These are phyloP conservation scores for Melanotaenia maccullochi DNA, from an alignment of 2,797 vertebrate species.

Conservation along the genomic window DNA sequence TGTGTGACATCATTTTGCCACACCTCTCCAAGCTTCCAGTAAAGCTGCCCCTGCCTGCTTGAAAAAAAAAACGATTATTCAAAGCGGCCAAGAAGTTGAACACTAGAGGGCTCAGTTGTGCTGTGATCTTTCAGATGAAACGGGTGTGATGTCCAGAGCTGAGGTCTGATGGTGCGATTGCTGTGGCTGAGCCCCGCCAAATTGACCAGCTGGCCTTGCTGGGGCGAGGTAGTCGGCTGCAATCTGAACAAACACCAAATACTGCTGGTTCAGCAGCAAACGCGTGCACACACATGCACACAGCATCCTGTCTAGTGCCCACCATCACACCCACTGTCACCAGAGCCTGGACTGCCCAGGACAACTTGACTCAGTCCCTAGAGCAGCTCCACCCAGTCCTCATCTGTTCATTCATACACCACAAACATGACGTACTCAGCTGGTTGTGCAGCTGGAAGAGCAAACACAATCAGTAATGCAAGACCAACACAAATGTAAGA, in stretches of 20 bases:
- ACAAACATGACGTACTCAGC: constrained; percentile 29
- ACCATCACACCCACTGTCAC: constrained; percentile 34
- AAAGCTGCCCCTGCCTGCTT: constrained; percentile 1
- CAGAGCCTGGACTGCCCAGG: constrained; percentile 29
- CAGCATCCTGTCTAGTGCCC: constrained; percentile 20
- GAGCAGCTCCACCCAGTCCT: constrained; percentile 47
- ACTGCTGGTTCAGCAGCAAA: constrained; percentile 76
- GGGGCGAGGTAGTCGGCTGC: constrained; percentile 42
- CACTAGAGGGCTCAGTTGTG: constrained; percentile 73
- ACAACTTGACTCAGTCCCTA: constrained; percentile 50
- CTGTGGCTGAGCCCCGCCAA: constrained; percentile 49
- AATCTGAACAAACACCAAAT: constrained; percentile 76
- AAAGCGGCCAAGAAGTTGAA: constrained; percentile 12
- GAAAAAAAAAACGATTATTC: neutral
- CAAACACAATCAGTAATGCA: neutral
- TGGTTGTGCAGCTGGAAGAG: constrained; percentile 26
- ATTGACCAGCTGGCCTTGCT: constrained; percentile 69
- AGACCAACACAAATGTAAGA: neutral
- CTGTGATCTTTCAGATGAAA: constrained; percentile 28
- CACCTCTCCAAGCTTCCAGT: neutral
- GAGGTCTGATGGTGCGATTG: constrained; percentile 53
- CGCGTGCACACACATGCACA: constrained; percentile 16
- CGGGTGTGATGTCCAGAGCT: neutral
- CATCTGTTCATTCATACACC: constrained; percentile 21
- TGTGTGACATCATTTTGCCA: constrained; percentile 4